Conservation (phyloP, 2,113 vertebrate species). For the Perccottus glenii region DNA sequence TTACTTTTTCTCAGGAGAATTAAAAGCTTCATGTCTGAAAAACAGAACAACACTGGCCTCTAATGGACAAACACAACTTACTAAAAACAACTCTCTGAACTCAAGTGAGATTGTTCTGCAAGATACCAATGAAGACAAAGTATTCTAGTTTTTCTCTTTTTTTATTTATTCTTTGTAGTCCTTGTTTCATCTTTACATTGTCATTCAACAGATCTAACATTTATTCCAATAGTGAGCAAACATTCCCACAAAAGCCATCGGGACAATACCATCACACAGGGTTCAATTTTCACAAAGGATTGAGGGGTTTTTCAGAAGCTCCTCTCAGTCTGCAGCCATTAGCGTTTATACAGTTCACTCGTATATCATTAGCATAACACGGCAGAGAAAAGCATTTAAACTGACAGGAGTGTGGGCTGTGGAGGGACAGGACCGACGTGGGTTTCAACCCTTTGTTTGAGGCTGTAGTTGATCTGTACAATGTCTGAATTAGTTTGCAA, state of each 20-base stretch:
- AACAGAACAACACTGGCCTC: too few relatives aligned
- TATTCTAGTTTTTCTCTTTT: slow-evolving; percentile 5
- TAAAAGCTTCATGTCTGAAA: too few relatives aligned
- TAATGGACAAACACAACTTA: too few relatives aligned
- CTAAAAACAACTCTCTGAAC: too few relatives aligned
- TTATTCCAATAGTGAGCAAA: slow-evolving; percentile 71
- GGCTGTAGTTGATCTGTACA: slow-evolving; percentile 52
- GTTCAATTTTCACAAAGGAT: slow-evolving; percentile 65
- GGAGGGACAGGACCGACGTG: slow-evolving; percentile 39
- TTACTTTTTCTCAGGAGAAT: too few relatives aligned
- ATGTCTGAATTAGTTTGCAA: slow-evolving; percentile 65
- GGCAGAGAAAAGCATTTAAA: slow-evolving; percentile 76
- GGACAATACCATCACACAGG: slow-evolving; percentile 74
- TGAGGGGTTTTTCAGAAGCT: slow-evolving; percentile 24
- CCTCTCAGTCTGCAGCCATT: slow-evolving; percentile 64
- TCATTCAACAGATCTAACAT: slow-evolving; percentile 69
- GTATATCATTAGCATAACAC: slow-evolving; percentile 72
- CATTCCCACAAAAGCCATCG: slow-evolving; percentile 69
- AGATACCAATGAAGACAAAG: background rate
- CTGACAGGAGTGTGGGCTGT: slow-evolving; percentile 51
- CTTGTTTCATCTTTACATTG: slow-evolving; percentile 64
- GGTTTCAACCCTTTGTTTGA: slow-evolving; percentile 13
- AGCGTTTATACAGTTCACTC: slow-evolving; percentile 77
- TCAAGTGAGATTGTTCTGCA: too few relatives aligned
- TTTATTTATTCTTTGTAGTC: slow-evolving; percentile 66